These are phyloP conservation scores for Pocillopora damicornis DNA, from an alignment of 64 coral and sea anemone genomes.

Conservation along the genomic window DNA sequence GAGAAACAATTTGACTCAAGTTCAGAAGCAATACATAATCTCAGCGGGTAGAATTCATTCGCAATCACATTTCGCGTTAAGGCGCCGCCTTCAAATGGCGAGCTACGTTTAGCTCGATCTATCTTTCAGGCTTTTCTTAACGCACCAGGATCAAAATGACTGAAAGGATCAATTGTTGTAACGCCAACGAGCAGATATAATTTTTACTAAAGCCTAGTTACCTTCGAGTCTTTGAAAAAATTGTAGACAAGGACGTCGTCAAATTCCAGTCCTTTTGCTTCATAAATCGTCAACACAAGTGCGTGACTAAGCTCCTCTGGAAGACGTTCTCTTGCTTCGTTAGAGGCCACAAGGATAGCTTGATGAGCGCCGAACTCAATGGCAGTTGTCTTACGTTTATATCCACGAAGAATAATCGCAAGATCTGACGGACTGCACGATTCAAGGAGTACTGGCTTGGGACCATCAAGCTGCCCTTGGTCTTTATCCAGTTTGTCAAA, in stretches of 20 bases:
- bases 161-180: no score
- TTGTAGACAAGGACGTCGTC: constrained; percentile 63
- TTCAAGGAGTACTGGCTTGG: constrained; percentile 48
- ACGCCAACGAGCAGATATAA: no score
- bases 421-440: constrained; percentile 48
- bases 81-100: no score
- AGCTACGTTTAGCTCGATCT: no score
- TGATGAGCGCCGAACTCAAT: constrained; percentile 71
- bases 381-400: constrained; percentile 36
- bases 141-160: no score
- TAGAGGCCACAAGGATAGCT: constrained; percentile 35
- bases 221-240: constrained; percentile 61
- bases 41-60: no score
- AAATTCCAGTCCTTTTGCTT: constrained; percentile 69
- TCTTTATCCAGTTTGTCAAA: constrained; percentile 78
- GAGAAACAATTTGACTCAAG: no score
- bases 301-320: constrained; percentile 48
- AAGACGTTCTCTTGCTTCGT: constrained; percentile 40
- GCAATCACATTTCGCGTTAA: no score
- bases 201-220: background rate
- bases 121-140: no score
- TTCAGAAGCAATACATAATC: no score
- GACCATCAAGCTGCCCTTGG: constrained; percentile 76
- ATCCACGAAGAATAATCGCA: constrained; percentile 46
- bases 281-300: constrained; percentile 57